Evolutionary conservation across 2,113 vertebrate species (phyloP).

Genomic region (Bufo gargarizans): DNA sequence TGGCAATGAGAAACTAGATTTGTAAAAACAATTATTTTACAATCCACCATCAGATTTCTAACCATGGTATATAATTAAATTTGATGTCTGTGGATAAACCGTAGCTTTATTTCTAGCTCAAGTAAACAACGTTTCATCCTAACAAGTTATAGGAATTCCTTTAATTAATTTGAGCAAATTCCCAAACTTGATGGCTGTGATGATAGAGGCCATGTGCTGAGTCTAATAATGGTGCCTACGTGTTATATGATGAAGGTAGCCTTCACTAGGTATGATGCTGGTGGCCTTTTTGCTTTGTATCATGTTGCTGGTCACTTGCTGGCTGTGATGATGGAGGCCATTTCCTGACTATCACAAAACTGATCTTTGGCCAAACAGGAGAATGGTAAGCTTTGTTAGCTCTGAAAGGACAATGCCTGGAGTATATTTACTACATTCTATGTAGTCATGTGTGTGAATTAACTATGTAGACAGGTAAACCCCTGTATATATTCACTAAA

Average conservation of each 20-base stretch:
- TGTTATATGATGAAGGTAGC: constrained; percentile 7
- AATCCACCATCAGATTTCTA: not conserved
- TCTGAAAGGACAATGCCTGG: not conserved
- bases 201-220: not conserved
- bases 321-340: constrained; percentile 1
- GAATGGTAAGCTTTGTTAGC: not conserved
- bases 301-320: constrained; percentile 4
- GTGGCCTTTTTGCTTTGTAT: constrained; percentile 10
- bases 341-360: not conserved
- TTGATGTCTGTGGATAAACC: not conserved
- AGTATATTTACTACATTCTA: not conserved
- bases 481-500: not conserved
- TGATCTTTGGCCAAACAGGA: not conserved
- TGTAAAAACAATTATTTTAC: not conserved
- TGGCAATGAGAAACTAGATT: not conserved
- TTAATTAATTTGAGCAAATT: constrained; percentile 2
- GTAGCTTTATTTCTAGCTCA: not conserved
- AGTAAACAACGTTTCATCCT: not conserved
- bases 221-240: not conserved
- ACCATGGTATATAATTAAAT: not conserved
- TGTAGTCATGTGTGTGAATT: not conserved
- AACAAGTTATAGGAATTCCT: constrained; percentile 3
- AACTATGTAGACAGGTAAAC: not conserved
- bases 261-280: constrained; percentile 15
- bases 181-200: not conserved